Evolutionary conservation across 2,888 invertebrate species (phyloP), one percentile per base, ranked within the genome.

Genomic region (Pachymerium ferrugineum): DNA sequence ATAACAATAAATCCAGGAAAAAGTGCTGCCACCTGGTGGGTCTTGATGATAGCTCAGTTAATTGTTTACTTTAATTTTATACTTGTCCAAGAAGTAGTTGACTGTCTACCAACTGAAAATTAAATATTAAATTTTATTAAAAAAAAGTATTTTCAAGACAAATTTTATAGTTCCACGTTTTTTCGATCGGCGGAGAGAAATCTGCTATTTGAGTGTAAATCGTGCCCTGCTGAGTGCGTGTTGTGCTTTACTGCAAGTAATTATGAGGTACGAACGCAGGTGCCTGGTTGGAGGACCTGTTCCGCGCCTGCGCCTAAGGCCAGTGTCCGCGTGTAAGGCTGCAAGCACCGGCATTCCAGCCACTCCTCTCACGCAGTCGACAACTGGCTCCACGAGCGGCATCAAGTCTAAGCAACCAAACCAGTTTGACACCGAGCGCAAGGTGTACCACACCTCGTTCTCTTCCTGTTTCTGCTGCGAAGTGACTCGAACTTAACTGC

Each of bases 311-410:
- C 67, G 67, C 67, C 67, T 28, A 16, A 38, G 14, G 38, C 38
- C 16, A 38, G 16, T 16, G 38, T 38, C 38, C 38, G 38, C 38
- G 38, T 28, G 67, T 22, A 28, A n/a, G 67, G 25, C 67, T 28
- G 22, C 67, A 22, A 22, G 67, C 67, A 28, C 67, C 29, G 25
- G 67, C 22, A 67, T 67, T 67, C 67, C 67, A 22, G 67, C 67
- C 67, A 67, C 67, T 67, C 67, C 67, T 67, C 29, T 8, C 35
- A 16, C 29, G 14, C 29, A 67, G 29, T 67, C 67, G 29, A 28
- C 67, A 67, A 22, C 67, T 67, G 67, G 67, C 67, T 22, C 67
- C 29, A 14, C 67, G 29, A 28, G 67, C 67, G 67, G 67, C 67
- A 19, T 22, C 38, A 38, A 38, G n/a, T 28, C 67, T 22, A 28